Base-by-base conservation (phyloP, 2,797 vertebrate genomes). In the Micromesistius poutassou region DNA sequence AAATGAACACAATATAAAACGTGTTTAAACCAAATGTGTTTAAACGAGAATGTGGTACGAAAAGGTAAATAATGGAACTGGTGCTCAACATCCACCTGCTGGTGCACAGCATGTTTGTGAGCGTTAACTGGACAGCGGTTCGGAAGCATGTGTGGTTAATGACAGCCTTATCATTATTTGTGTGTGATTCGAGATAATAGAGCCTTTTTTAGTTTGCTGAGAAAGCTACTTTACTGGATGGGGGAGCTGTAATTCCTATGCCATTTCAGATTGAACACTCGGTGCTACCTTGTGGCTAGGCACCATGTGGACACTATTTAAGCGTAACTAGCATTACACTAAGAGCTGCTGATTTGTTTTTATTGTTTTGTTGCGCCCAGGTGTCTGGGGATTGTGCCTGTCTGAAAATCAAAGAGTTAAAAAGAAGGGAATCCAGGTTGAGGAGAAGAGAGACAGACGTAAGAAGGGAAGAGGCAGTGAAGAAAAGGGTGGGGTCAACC, bases 61-160 rank as follows among this genome's bases (percentile, higher is more conserved):
- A 82, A 83, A 79, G 84, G 89, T 81, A 78, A 89, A 82, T 40
- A 2, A 87, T 92, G 89, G 88, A 89, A 92, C 91, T 93, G 92
- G 91, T 92, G 90, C 89, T 93, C 89, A 91, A 91, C 92, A 91
- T 93, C 91, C 90, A 88, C 88, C 89, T 91, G 90, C 91, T 90
- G 92, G 92, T 90, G 87, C 88, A 83, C 85, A 85, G 86, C 87
- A 87, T 88, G 90, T 91, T 87, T 85, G 14, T 50, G 83, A 82
- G 77, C 73, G 75, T 80, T 75, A 75, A 72, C 77, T 71, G 76
- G 84, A 76, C 76, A 78, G 72, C 79, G 19, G 22, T 31, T 75
- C 68, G 72, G 79, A 42, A 62, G 80, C 76, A 66, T 80, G 77
- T 77, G 16, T 28, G 36, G 42, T 35, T 40, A 35, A 71, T 14